Evolutionary conservation across 92 coral and sea anemone species (phyloP), one percentile per base, ranked within the genome.

Genomic region (Isaurus tuberculatus): DNA sequence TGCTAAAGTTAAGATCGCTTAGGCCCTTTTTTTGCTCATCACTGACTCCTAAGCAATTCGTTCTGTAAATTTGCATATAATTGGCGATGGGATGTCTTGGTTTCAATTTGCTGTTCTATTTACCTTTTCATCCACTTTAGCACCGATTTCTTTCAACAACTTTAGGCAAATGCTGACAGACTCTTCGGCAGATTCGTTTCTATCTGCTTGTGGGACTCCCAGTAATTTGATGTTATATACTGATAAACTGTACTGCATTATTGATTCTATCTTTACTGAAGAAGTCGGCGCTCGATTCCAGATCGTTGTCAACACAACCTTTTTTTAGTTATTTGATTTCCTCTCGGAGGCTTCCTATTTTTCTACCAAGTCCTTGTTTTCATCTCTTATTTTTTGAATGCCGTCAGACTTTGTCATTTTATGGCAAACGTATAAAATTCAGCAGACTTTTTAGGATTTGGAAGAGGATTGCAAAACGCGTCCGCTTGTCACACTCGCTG

Each of bases 401-500:
- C 8, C 8, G 8, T 3, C 42, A 36, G 42, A 36, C 42, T 36
- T 36, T 36, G 42, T 36, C 42, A 36, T 36, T 3, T 36, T 36
- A 36, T 36, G 42, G 8, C 42, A 36, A 36, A 36, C 8, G 42
- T 36, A 36, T 36, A 36, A 8, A 36, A 36, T 36, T 3, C 8
- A 36, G 40, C 29, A 28, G 23, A 71, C 27, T 28, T 36, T 71
- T 16, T 20, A 71, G 48, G 48, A 71, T 71, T 71, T 22, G 48
- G 78, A 34, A 71, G 78, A 73, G 65, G 60, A 36, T 40, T 73
- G 60, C 80, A 61, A 73, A 40, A 73, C 65, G 80, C 80, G 61
- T 73, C 80, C 80, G 80, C 80, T 73, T 61, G 80, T 73, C 80
- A 71, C 78, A 51, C 78, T 71, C 78, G 78, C 78, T 71, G n/a